A percentile compares a stretch with the other conserved stretches of the same genome.
These are phyloP conservation scores for Podarcis cretensis DNA, from an alignment of 2,113 vertebrate genomes.

Conservation along the genomic window DNA sequence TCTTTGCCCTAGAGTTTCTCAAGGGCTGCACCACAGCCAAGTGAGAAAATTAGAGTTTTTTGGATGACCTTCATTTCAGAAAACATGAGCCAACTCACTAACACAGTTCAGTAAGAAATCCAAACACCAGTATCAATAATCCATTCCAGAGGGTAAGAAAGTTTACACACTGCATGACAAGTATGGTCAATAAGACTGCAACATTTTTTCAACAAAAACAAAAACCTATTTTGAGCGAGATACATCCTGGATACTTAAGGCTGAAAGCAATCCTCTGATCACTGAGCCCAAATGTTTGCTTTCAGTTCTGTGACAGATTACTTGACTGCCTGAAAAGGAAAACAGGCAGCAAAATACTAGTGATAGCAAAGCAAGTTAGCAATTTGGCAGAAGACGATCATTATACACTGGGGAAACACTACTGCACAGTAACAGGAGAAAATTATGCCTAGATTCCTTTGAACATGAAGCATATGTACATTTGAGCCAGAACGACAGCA, in stretches of 20 bases:
- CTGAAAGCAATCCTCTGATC: not conserved
- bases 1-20: conserved; percentile 44
- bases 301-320: conserved; percentile 21
- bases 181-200: not conserved
- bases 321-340: not conserved
- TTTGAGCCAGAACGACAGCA: conserved; percentile 39
- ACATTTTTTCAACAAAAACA: not conserved
- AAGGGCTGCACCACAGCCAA: not conserved
- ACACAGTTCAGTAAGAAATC: conserved; percentile 21
- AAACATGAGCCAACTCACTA: not conserved
- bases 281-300: conserved; percentile 1
- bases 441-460: conserved; percentile 42
- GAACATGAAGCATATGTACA: not conserved
- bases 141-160: conserved; percentile 21
- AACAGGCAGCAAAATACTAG: conserved; percentile 14
- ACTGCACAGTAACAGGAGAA: conserved; percentile 37
- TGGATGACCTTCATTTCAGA: conserved; percentile 15
- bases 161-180: conserved; percentile 2
- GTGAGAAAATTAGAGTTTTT: conserved; percentile 32
- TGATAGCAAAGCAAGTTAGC: conserved; percentile 18
- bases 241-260: not conserved
- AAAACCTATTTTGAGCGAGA: not conserved
- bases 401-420: not conserved
- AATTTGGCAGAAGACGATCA: conserved; percentile 44
- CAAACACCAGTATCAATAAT: not conserved